A percentile compares a stretch with the other conserved stretches of the same genome.
These are phyloP conservation scores for Drosophila pseudoobscura DNA, from an alignment of 1,140 invertebrate genomes.

Conservation along the genomic window DNA sequence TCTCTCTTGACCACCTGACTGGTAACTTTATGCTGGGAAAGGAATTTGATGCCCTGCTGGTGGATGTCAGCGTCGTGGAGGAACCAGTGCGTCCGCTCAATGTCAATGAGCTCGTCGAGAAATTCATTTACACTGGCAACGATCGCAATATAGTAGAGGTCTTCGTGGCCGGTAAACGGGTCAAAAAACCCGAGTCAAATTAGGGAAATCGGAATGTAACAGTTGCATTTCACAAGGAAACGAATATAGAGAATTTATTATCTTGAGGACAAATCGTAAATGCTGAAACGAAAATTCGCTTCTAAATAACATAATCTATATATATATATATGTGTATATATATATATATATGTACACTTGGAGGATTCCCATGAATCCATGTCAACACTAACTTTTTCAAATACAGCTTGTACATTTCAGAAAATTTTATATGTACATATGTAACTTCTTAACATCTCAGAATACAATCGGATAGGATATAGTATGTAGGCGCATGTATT, in stretches of 20 bases:
- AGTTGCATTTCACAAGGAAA: conserved; percentile 45
- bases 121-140: conserved; percentile 92
- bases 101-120: conserved; percentile 87
- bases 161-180: conserved; percentile 88
- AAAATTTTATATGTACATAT: conserved; percentile 34
- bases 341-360: conserved; percentile 31
- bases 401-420: conserved; percentile 24
- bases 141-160: conserved; percentile 92
- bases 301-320: conserved; percentile 11
- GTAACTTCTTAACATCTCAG: conserved; percentile 17
- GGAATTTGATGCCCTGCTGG: conserved; percentile 92
- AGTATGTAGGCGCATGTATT: conserved; percentile 34
- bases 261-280: conserved; percentile 28
- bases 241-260: conserved; percentile 63
- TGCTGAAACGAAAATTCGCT: conserved; percentile 7
- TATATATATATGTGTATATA: conserved; percentile 16
- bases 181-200: conserved; percentile 61
- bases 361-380: conserved; percentile 2
- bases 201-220: conserved; percentile 42
- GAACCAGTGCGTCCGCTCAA: conserved; percentile 73
- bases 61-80: conserved; percentile 85
- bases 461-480: conserved; percentile 40
- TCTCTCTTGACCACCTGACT: conserved; percentile 88
- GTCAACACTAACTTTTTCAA: conserved; percentile 11
- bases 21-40: conserved; percentile 93